Percentiles rank a stretch among this genome's conserved stretches.
Evolutionary conservation across 2,797 vertebrate genomes (phyloP).

Genomic region (Falco columbarius): DNA sequence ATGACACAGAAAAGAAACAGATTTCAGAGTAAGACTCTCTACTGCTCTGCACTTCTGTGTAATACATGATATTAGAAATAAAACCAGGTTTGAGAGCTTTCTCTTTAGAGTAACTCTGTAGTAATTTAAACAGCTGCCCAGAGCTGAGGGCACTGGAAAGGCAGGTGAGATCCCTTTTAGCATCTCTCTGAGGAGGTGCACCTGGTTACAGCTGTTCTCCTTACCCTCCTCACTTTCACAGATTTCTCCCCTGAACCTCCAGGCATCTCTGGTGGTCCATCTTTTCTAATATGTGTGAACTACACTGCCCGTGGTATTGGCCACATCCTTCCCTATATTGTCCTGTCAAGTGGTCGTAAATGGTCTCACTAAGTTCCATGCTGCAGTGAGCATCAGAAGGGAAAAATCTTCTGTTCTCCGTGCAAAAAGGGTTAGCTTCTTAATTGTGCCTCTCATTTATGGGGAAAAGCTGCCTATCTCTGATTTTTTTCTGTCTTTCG

Average conservation of each 20-base stretch:
- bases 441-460: background rate
- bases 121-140: background rate
- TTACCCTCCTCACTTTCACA: background rate
- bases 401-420: background rate
- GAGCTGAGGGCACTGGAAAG: background rate
- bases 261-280: background rate
- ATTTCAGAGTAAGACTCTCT: background rate
- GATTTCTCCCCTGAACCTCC: background rate
- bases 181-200: rapidly evolving
- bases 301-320: background rate
- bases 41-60: background rate
- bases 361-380: background rate
- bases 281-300: background rate
- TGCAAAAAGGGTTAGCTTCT: background rate
- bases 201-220: background rate
- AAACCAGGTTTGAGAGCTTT: background rate
- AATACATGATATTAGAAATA: background rate
- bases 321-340: background rate
- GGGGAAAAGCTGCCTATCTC: background rate
- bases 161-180: background rate
- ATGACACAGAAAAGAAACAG: background rate
- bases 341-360: background rate
- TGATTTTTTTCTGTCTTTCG: background rate
- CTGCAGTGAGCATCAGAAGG: background rate
- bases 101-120: background rate